Conservation (phyloP, 2,113 vertebrate genomes). For the Haemorhous mexicanus region DNA sequence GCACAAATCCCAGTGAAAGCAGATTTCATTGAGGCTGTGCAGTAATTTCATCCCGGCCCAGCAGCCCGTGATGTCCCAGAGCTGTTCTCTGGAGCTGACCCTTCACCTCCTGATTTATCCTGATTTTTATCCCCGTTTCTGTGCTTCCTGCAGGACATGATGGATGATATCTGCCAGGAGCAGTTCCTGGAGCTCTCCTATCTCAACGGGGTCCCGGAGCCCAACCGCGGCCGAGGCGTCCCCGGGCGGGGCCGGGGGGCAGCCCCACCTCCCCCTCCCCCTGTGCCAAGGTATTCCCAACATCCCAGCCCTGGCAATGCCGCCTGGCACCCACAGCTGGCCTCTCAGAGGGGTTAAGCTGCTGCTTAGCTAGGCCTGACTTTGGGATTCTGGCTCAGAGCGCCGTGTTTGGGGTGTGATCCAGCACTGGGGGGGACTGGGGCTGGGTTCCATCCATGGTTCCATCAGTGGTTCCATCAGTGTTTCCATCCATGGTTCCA, state of each 20-base stretch:
- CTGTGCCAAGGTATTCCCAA: slow-evolving; percentile 80
- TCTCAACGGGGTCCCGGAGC: slow-evolving; percentile 88
- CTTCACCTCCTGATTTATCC: background rate
- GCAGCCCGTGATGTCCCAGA: background rate
- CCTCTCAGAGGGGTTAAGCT: background rate
- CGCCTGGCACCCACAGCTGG: background rate
- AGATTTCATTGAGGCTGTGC: accelerated
- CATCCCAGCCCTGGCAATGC: background rate
- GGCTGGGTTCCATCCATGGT: background rate
- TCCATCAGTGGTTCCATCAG: background rate
- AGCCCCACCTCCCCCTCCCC: slow-evolving; percentile 84
- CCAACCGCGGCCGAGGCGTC: slow-evolving; percentile 81
- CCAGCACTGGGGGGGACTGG: background rate
- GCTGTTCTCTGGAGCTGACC: background rate
- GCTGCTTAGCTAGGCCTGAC: background rate
- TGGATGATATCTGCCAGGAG: slow-evolving; percentile 79
- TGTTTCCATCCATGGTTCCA: background rate
- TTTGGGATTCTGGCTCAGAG: background rate
- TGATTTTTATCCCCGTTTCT: background rate
- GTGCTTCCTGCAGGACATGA: slow-evolving; percentile 85
- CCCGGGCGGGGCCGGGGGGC: slow-evolving; percentile 85
- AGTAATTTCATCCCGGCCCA: background rate
- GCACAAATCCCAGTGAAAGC: background rate
- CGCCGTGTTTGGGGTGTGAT: background rate
- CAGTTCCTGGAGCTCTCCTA: slow-evolving; percentile 92